Conservation (phyloP, 2,888 invertebrate species). For the Polylopha cassiicola region DNA sequence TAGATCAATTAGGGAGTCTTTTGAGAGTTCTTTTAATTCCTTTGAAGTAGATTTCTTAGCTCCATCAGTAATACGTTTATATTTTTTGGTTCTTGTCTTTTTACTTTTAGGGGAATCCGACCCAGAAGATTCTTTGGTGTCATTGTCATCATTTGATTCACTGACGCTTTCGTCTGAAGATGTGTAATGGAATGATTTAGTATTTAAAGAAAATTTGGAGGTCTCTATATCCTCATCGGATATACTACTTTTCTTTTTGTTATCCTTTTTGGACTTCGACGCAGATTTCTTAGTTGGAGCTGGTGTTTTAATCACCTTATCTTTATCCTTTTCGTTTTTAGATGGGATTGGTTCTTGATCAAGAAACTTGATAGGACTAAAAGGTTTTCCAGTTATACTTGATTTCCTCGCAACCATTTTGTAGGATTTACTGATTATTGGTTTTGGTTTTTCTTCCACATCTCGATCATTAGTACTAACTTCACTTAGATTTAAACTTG, state of each 20-base stretch:
- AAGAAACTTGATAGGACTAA: conserved; percentile 64
- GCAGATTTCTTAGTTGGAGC: conserved; percentile 40
- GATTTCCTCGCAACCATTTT: conserved; percentile 75
- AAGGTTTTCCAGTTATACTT: conserved; percentile 71
- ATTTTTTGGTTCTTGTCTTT: conserved; percentile 61
- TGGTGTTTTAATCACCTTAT: conserved; percentile 30
- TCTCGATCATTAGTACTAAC: conserved; percentile 37
- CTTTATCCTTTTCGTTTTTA: conserved; percentile 38
- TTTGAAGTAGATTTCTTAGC: conserved; percentile 58
- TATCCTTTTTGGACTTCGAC: conserved; percentile 50
- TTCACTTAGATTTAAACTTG: conserved; percentile 34
- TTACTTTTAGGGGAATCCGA: conserved; percentile 57
- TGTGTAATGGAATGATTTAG: conserved; percentile 51
- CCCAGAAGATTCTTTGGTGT: conserved; percentile 63
- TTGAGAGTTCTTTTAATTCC: conserved; percentile 67
- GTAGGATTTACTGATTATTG: conserved; percentile 69
- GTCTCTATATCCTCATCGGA: conserved; percentile 66
- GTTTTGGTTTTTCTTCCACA: conserved; percentile 53
- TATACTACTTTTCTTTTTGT: conserved; percentile 44
- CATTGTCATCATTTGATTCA: conserved; percentile 68
- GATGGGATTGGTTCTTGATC: conserved; percentile 46
- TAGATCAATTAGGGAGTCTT: conserved; percentile 63
- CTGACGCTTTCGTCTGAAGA: conserved; percentile 67
- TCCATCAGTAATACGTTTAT: conserved; percentile 59
- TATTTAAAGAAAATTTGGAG: conserved; percentile 63